phyloP scores from a whole-genome alignment of 2,797 vertebrate genomes.

The Psittacula echo region DNA sequence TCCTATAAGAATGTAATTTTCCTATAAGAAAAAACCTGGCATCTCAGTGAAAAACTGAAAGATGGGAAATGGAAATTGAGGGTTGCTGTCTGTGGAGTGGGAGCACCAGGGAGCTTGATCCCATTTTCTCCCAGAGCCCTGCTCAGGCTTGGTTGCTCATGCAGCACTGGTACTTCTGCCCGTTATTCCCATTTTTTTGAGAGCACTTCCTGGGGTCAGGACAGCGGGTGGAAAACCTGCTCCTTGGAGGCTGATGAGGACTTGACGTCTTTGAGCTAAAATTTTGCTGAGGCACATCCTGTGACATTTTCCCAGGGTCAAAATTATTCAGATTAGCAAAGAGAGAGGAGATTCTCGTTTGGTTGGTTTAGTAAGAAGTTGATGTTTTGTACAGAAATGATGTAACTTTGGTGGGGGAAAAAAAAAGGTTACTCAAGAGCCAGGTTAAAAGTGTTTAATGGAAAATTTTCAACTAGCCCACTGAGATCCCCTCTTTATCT shows the following conservation, averaged over 20 bases:
- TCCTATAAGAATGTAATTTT: not conserved
- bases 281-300: not conserved
- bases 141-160: not conserved
- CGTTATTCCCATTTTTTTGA: not conserved
- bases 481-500: not conserved
- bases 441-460: not conserved
- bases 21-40: not conserved
- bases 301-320: constrained; percentile 43
- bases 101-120: not conserved
- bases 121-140: not conserved
- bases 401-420: not conserved
- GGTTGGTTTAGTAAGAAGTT: constrained; percentile 33
- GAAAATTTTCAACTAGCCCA: not conserved
- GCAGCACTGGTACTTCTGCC: not conserved
- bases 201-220: not conserved
- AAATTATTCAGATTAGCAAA: constrained; percentile 22
- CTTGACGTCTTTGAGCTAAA: not conserved
- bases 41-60: not conserved
- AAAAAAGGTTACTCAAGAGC: not conserved
- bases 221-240: not conserved
- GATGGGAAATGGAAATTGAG: not conserved
- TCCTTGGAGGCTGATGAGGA: not conserved
- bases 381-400: constrained; percentile 23
- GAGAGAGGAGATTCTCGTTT: constrained; percentile 49
- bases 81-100: not conserved